Evolutionary conservation across 1,140 invertebrate species (phyloP).

Genomic region (Hycleus cichorii): DNA sequence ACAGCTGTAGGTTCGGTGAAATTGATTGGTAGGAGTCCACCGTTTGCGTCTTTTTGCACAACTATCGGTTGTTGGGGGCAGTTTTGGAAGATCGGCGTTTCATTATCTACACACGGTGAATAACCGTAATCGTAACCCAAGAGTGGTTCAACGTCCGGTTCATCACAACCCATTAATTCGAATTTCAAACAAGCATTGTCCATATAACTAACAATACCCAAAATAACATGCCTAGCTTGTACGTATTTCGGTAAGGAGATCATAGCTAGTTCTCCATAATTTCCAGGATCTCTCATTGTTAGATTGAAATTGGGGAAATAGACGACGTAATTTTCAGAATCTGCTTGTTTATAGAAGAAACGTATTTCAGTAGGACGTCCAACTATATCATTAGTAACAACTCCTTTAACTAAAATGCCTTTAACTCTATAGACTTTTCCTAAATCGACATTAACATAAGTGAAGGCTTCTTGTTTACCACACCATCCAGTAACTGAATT

Average conservation of each 20-base stretch:
- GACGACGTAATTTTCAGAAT: constrained; percentile 89
- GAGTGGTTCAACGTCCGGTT: constrained; percentile 66
- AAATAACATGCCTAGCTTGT: constrained; percentile 85
- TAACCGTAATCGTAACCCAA: constrained; percentile 91
- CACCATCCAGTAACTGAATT: constrained; percentile 95
- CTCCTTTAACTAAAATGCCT: constrained; percentile 86
- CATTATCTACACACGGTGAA: constrained; percentile 92
- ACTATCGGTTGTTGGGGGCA: constrained; percentile 88
- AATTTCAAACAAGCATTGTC: constrained; percentile 95
- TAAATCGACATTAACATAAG: constrained; percentile 90
- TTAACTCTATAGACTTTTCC: constrained; percentile 86
- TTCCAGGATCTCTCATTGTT: constrained; percentile 87
- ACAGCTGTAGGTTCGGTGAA: constrained; percentile 87
- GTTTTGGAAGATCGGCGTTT: constrained; percentile 93
- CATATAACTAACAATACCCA: constrained; percentile 92
- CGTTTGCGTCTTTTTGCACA: constrained; percentile 79
- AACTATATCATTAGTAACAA: constrained; percentile 90
- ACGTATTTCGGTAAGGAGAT: constrained; percentile 90
- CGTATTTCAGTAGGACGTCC: constrained; percentile 90
- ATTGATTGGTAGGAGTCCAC: constrained; percentile 80
- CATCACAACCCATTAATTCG: constrained; percentile 92
- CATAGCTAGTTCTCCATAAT: constrained; percentile 92
- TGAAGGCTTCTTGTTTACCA: constrained; percentile 89
- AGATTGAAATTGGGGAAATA: constrained; percentile 95
- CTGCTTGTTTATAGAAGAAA: constrained; percentile 93